Evolutionary conservation across 2,888 invertebrate genomes (phyloP).

Genomic region (Brachyopa scutellaris): DNA sequence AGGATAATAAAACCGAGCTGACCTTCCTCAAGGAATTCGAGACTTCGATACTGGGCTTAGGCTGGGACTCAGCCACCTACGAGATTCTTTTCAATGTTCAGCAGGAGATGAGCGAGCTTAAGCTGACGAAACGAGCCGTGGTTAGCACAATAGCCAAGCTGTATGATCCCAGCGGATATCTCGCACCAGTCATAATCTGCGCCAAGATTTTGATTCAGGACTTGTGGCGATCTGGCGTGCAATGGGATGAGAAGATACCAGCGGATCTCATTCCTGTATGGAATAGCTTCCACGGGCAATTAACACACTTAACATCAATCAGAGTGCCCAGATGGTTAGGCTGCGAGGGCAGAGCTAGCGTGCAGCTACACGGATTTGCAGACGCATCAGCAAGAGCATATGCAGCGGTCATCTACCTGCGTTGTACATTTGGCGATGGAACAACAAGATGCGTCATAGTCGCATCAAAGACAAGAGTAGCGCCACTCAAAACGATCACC

Average conservation of each 20-base stretch:
- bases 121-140: conserved; percentile 2
- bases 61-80: background rate
- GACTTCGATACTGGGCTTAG: too few species aligned
- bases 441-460: background rate
- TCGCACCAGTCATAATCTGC: conserved; percentile 11
- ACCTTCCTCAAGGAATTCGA: too few species aligned
- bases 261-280: too few species aligned
- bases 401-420: conserved; percentile 30
- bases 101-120: background rate
- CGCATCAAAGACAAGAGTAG: too few species aligned
- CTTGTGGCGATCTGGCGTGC: conserved; percentile 8
- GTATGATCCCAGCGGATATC: conserved; percentile 27
- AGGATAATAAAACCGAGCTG: too few species aligned
- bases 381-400: too few species aligned
- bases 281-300: too few species aligned
- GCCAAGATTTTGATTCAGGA: conserved; percentile 19
- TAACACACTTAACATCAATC: too few species aligned
- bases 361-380: too few species aligned
- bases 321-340: too few species aligned
- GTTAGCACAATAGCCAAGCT: conserved; percentile 8
- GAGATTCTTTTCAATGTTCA: background rate
- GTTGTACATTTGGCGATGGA: background rate
- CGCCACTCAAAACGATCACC: too few species aligned
- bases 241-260: conserved; percentile 15
- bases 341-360: too few species aligned